These are phyloP conservation scores for Campoletis sonorensis DNA, from an alignment of 1,140 invertebrate genomes.

Conservation along the genomic window DNA sequence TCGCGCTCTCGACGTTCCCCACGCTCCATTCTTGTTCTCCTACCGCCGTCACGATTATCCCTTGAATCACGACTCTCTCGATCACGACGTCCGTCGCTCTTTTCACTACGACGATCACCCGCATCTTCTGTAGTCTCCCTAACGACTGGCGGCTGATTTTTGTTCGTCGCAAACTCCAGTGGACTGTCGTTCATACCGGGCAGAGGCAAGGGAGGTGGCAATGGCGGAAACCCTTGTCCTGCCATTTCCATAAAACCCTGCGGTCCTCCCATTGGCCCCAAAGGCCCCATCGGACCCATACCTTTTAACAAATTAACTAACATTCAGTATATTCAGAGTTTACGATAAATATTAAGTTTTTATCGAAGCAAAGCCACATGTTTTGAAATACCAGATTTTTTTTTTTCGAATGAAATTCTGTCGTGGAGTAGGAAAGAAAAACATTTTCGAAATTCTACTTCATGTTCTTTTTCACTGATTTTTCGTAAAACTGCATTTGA, in stretches of 20 bases:
- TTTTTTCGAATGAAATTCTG: no score
- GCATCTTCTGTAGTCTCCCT: constrained; percentile 74
- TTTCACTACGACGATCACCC: constrained; percentile 70
- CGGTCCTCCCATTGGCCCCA: constrained; percentile 70
- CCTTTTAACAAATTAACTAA: constrained; percentile 59
- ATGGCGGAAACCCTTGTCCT: constrained; percentile 72
- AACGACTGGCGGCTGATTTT: constrained; percentile 80
- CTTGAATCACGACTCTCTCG: constrained; percentile 66
- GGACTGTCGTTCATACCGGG: constrained; percentile 83
- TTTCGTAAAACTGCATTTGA: no score
- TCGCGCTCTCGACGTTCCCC: constrained; percentile 71
- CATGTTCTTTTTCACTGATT: no score
- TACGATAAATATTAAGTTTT: neutral
- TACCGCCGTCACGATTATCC: constrained; percentile 64
- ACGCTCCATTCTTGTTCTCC: constrained; percentile 70
- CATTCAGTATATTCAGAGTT: no score
- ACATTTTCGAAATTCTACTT: no score
- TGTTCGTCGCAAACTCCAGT: constrained; percentile 82
- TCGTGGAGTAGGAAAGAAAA: no score
- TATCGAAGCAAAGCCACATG: neutral
- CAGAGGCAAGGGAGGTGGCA: constrained; percentile 70
- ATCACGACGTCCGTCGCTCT: constrained; percentile 65
- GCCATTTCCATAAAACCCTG: constrained; percentile 76
- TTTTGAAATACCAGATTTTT: no score
- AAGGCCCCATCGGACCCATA: constrained; percentile 73